Evolutionary conservation across 2,797 vertebrate genomes (phyloP).

Genomic region (Pantherophis alleghaniensis): DNA sequence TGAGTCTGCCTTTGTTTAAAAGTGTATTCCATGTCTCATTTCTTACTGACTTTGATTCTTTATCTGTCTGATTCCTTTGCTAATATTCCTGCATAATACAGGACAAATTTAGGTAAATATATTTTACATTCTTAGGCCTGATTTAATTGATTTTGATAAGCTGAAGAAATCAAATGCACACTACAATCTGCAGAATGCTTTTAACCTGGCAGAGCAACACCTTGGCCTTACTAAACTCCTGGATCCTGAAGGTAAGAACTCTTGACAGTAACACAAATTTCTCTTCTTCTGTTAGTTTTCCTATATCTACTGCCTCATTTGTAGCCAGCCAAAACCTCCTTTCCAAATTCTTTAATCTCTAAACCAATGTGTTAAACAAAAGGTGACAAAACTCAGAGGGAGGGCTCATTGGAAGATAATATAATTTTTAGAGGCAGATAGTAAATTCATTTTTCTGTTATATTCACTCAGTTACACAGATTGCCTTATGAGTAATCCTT

Average conservation of each 20-base stretch:
- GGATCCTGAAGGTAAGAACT: slow-evolving; percentile 87
- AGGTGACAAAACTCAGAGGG: not conserved
- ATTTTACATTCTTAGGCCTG: slow-evolving; percentile 75
- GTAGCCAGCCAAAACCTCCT: slow-evolving; percentile 20
- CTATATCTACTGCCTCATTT: not conserved
- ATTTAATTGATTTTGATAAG: slow-evolving; percentile 96
- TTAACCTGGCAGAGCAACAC: slow-evolving; percentile 94
- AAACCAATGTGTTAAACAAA: not conserved
- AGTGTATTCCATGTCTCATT: not conserved
- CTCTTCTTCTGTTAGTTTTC: slow-evolving; percentile 14
- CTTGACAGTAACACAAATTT: slow-evolving; percentile 3
- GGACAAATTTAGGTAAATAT: not conserved
- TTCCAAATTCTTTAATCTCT: slow-evolving; percentile 18
- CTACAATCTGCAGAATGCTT: slow-evolving; percentile 96
- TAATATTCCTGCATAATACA: slow-evolving; percentile 7
- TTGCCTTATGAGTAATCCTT: not conserved
- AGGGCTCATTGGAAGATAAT: not conserved
- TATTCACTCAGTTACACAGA: not conserved
- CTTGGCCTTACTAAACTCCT: slow-evolving; percentile 92
- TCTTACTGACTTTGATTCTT: not conserved
- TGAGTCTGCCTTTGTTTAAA: not conserved
- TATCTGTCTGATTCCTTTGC: not conserved
- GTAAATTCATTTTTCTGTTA: not conserved
- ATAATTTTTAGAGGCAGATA: not conserved
- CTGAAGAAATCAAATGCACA: slow-evolving; percentile 97